Percentiles rank a stretch among this genome's conserved stretches.
phyloP scores from a whole-genome alignment of 2,113 vertebrate species.

The Etheostoma cragini region DNA sequence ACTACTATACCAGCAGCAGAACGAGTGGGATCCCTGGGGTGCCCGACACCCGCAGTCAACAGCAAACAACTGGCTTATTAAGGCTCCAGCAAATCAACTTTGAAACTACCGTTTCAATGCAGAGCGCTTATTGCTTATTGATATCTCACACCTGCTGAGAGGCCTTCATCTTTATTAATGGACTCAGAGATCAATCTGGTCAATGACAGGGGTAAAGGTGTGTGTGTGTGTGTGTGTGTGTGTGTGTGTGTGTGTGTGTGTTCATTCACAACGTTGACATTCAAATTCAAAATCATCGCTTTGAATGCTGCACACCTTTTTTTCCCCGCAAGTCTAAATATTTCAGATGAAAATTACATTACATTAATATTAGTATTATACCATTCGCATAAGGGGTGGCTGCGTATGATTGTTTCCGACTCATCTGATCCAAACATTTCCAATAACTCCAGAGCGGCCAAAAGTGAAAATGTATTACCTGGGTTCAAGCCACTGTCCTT shows the following conservation, averaged over 20 bases:
- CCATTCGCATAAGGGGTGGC: too few relatives aligned
- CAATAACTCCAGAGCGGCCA: too few relatives aligned
- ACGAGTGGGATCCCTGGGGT: constrained; percentile 26
- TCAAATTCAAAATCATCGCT: too few relatives aligned
- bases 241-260: background rate
- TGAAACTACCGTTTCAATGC: constrained; percentile 29
- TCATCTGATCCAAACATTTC: too few relatives aligned
- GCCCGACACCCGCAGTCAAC: constrained; percentile 34
- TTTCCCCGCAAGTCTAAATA: too few relatives aligned
- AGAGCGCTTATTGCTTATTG: constrained; percentile 48
- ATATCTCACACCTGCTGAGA: constrained; percentile 57
- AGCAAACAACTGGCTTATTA: constrained; percentile 54
- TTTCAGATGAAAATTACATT: too few relatives aligned
- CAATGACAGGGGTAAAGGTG: constrained; percentile 7
- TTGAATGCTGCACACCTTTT: too few relatives aligned
- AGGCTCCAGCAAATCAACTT: constrained; percentile 58
- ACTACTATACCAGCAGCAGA: constrained; percentile 14
- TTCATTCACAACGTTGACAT: too few relatives aligned
- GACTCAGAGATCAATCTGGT: constrained; percentile 40
- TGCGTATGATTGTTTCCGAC: too few relatives aligned
- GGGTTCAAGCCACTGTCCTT: too few relatives aligned
- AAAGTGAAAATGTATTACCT: too few relatives aligned
- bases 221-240: background rate
- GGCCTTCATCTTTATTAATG: constrained; percentile 59
- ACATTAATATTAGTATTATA: too few relatives aligned